Percentiles rank a stretch among this genome's conserved stretches.
phyloP scores from a whole-genome alignment of 2,888 invertebrate genomes.

The Sinohyriopsis cumingii region DNA sequence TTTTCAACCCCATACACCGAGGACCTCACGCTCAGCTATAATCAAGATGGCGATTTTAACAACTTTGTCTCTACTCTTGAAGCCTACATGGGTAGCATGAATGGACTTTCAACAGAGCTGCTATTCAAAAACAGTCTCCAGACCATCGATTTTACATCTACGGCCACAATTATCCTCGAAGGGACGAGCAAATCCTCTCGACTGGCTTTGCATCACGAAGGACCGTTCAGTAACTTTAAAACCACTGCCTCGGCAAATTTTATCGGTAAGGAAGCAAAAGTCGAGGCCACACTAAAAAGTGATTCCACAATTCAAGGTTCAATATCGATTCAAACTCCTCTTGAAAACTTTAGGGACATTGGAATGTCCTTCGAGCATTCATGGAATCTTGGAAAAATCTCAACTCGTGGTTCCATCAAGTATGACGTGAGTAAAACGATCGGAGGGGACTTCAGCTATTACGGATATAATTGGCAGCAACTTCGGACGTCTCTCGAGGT shows the following conservation, averaged over 20 bases:
- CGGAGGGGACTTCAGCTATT: conserved; percentile 20
- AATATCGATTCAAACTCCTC: conserved; percentile 39
- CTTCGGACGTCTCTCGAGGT: conserved; percentile 22
- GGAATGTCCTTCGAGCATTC: conserved; percentile 34
- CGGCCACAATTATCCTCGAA: conserved; percentile 8
- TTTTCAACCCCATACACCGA: conserved; percentile 35
- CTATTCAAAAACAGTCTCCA: conserved; percentile 11
- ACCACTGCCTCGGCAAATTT: conserved; percentile 12
- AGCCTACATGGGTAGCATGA: conserved; percentile 17
- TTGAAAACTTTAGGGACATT: conserved; percentile 28
- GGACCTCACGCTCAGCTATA: conserved; percentile 18
- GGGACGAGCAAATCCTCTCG: conserved; percentile 18
- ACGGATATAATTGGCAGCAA: conserved; percentile 1
- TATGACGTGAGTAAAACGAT: conserved; percentile 27
- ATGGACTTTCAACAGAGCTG: conserved; percentile 15
- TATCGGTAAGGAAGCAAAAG: conserved; percentile 9
- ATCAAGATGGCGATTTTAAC: conserved; percentile 21
- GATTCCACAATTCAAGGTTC: conserved; percentile 33
- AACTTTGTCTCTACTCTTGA: conserved; percentile 20
- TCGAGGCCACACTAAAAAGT: conserved; percentile 26
- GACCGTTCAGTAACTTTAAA: conserved; percentile 28
- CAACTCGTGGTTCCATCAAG: conserved; percentile 26
- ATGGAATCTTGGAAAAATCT: conserved; percentile 21
- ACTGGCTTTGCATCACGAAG: conserved; percentile 31
- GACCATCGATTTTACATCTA: conserved; percentile 12